Percentiles rank a stretch among this genome's conserved stretches.
phyloP scores from a whole-genome alignment of 92 coral and sea anemone species.

The Parazoanthus swiftii region DNA sequence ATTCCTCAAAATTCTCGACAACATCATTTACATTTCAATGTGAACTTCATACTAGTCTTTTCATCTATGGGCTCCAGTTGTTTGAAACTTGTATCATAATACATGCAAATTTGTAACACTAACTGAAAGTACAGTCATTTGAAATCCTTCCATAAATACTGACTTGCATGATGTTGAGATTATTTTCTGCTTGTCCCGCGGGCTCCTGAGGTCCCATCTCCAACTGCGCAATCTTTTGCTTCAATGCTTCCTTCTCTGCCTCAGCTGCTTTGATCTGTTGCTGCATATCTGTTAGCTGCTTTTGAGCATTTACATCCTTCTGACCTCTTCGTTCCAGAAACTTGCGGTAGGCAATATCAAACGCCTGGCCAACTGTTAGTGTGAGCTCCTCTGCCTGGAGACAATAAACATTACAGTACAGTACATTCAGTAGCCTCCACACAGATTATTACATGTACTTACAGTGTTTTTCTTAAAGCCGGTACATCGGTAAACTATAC shows the following conservation, averaged over 20 bases:
- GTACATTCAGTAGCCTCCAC: too few species aligned
- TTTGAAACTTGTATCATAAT: neutral
- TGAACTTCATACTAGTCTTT: neutral
- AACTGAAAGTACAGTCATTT: too few species aligned
- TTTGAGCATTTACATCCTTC: conserved; percentile 52
- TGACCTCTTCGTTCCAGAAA: conserved; percentile 76
- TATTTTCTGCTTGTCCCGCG: conserved; percentile 14
- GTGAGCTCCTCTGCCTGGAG: conserved; percentile 91
- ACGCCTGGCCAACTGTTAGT: conserved; percentile 94
- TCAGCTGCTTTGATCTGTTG: conserved; percentile 82
- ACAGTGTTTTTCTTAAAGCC: too few species aligned
- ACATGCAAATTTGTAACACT: neutral
- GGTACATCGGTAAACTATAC: too few species aligned
- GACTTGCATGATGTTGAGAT: conserved; percentile 29
- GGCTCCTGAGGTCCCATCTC: conserved; percentile 60
- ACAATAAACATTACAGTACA: neutral
- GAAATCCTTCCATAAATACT: conserved; percentile 13
- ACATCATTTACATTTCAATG: too few species aligned
- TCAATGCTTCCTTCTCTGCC: conserved; percentile 82
- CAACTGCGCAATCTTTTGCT: conserved; percentile 79
- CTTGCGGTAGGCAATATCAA: conserved; percentile 90
- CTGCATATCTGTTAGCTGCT: conserved; percentile 64
- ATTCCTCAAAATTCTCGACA: too few species aligned
- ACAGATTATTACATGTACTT: too few species aligned
- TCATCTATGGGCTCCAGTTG: neutral